Base-by-base conservation (phyloP, 2,888 invertebrate genomes). In the Acleris sparsana region DNA sequence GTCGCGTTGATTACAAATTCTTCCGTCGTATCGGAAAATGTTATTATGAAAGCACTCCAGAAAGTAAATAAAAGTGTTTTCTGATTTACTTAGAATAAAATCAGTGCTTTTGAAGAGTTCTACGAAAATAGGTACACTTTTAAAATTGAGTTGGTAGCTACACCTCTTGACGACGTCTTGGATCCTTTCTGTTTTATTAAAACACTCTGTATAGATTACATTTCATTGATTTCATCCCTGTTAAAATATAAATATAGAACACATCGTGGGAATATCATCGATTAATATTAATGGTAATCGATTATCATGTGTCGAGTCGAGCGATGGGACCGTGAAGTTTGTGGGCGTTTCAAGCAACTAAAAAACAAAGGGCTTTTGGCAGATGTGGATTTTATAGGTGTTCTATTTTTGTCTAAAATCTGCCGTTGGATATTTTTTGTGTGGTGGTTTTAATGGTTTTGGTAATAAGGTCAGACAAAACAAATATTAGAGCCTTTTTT, bases 271-370 rank as follows among this genome's bases (percentile, higher is more conserved):
- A 62, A 49, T 39, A 53, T 53, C 6, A 20, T 49, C 48, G 48
- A 62, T 62, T 62, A 49, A 53, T 55, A 46, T 33, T 55, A 48
- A 39, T 62, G 48, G 55, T 53, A 60, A 64, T 64, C 49, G 53
- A 64, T 64, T 64, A 60, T 39, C n/a, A 48, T 64, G 59, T 60
- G 48, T 53, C 59, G 59, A 55, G 43, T 53, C 59, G 17, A 59
- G 13, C 20, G 64, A 55, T 49, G 48, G 46, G 3, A 48, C 43
- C 64, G 59, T 64, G 59, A 64, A 64, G 49, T 49, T 53, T 55
- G 17, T 29, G n/a, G 25, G 48, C 22, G 18, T 49, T 64, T 63
- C 44, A 17, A 5, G 39, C n/a, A 13, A n/a, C 9, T 17, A 20
- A n/a, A 20, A 48, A 43, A 46, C 9, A 33, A 33, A 33, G 33